Base-by-base conservation (phyloP, 2,888 invertebrate species). In the Pristionchus entomophagus region DNA sequence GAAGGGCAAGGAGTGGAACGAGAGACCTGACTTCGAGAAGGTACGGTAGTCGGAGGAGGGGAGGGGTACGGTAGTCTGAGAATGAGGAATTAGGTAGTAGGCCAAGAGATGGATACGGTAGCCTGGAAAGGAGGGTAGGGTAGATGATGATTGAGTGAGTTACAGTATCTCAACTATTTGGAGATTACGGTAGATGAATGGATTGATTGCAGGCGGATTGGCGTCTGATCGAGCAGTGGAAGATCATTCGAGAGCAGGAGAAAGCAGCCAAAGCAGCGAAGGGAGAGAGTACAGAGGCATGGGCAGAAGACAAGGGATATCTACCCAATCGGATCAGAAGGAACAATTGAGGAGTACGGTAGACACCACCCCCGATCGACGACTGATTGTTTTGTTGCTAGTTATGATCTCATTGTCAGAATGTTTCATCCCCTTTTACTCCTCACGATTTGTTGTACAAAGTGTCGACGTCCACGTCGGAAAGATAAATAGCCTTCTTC, bases 181-280 rank as follows among this genome's bases (percentile, higher is more conserved):
- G n/a, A n/a, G 5, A 12, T 19, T 77, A 10, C 22, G 77, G 12
- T 26, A 17, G 41, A 77, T 41, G 45, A 32, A 45, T 6, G 26
- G 19, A 19, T 22, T 78, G 19, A 3, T 73, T 73, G 41, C 84
- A 89, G 89, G 93, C 91, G 26, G 92, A 92, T 65, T 92, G 91
- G 91, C 90, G 92, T 51, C 91, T 92, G 59, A 91, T 92, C 86
- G 93, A 92, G 85, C 88, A 92, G 56, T 93, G 92, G 91, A 92
- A 93, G 86, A 89, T 90, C 62, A 88, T 92, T 81, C 88, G 93
- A 73, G 92, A 93, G 82, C 86, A 88, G n/a, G 92, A 93, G 62
- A 90, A 90, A 59, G 89, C 89, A 6, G 90, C 90, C 62, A 91
- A 93, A 65, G 88, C 89, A 12, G 88, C 88, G 8, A 87, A 84